phyloP scores from a whole-genome alignment of 2,113 vertebrate genomes.

The Catharus fuscescens region DNA sequence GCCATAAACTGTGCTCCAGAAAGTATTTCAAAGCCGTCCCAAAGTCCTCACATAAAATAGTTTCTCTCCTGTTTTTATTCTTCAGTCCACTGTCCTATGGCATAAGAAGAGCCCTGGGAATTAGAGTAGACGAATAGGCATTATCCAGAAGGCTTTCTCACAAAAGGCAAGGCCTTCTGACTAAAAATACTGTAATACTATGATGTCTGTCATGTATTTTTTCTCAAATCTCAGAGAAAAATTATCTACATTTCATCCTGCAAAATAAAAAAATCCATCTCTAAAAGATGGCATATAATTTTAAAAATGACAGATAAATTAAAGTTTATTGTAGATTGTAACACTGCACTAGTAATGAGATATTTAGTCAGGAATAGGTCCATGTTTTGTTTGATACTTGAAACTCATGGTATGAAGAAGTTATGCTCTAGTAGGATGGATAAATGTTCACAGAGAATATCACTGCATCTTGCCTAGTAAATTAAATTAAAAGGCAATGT shows the following conservation, averaged over 20 bases:
- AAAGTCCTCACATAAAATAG: not conserved
- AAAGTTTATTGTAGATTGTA: not conserved
- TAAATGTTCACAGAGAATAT: not conserved
- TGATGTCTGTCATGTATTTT: not conserved
- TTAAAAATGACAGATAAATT: not conserved
- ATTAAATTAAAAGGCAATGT: not conserved
- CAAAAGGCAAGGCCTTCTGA: not conserved
- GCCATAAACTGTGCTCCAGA: not conserved
- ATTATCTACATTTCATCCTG: not conserved
- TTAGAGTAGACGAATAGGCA: not conserved
- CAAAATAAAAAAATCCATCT: not conserved
- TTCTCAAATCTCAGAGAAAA: not conserved
- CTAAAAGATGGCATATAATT: not conserved
- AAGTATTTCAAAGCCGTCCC: conserved; percentile 22
- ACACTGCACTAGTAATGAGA: not conserved
- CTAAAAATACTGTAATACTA: not conserved
- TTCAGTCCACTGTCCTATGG: not conserved
- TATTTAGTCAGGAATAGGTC: not conserved
- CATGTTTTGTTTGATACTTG: not conserved
- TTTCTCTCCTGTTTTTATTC: not conserved
- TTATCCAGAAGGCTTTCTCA: not conserved
- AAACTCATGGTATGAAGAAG: not conserved
- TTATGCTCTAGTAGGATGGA: not conserved
- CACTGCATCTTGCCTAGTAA: not conserved
- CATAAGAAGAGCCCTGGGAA: not conserved